Base-by-base conservation (phyloP, 2,797 vertebrate genomes). In the Phoxinus dragarum region DNA sequence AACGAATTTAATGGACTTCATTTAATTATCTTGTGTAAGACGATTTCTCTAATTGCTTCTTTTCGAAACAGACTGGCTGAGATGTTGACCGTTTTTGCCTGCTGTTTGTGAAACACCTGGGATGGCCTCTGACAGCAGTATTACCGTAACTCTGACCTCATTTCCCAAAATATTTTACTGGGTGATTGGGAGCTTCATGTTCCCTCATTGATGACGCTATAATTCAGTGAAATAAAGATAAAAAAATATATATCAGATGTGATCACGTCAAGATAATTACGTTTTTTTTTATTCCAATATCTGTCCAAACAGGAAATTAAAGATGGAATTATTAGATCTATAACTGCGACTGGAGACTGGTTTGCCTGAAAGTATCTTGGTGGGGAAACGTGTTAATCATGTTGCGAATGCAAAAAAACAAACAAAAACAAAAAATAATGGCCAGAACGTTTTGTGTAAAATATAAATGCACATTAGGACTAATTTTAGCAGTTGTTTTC, bases 241-340 rank as follows among this genome's bases (percentile, higher is more conserved):
- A 27, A 27, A 27, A 27, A 27, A 27, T 27, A 27, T 93, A 92
- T 95, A 94, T 92, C 89, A 90, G 93, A 94, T 88, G 91, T 88
- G 91, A 88, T 91, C 86, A 92, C 89, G 84, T 92, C 86, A 91
- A 91, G 91, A 79, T 83, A 91, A 92, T 93, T 91, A 90, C 89
- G 90, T 27, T 89, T 73, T 92, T n/a, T 27, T 40, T 94, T 91
- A 93, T 91, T 92, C 86, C 91, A 90, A 89, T 92, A 93, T 93
- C 89, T 92, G 86, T 85, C 87, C 0, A 19, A 87, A 91, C 92
- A 93, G 92, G 93, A 95, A 94, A 95, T 94, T 94, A 94, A 89
- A 88, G 92, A 86, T 68, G 1, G 89, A 91, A 94, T 93, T 93
- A 93, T 84, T 47, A 89, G 90, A 86, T 93, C 12, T 14, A 85